Percentiles rank a stretch among this genome's conserved stretches.
phyloP scores from a whole-genome alignment of 2,113 vertebrate species.

The Butorides virescens region DNA sequence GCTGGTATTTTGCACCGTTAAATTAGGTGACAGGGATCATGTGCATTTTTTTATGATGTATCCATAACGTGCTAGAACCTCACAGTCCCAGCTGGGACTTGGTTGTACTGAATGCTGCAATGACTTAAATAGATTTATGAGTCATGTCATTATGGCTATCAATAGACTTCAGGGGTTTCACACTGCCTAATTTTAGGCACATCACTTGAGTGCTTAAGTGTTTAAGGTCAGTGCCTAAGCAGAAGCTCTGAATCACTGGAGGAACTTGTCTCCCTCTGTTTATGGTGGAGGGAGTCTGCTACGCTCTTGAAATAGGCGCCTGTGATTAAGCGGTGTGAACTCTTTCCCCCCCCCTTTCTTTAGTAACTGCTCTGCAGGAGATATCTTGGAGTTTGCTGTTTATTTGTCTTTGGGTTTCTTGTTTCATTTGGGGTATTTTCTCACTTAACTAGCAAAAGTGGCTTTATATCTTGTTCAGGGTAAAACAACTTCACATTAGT shows the following conservation, averaged over 20 bases:
- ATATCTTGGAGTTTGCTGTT: not conserved
- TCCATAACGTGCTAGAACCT: not conserved
- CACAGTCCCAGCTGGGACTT: not conserved
- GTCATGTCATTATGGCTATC: not conserved
- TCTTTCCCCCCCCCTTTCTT: fast-evolving
- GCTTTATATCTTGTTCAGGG: not conserved
- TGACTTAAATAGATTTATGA: not conserved
- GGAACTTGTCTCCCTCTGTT: not conserved
- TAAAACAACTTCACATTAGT: not conserved
- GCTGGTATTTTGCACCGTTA: not conserved
- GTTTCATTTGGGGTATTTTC: not conserved
- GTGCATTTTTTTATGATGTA: not conserved
- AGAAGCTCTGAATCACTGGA: not conserved
- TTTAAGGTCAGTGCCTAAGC: not conserved
- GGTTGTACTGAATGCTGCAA: not conserved
- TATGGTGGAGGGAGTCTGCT: not conserved
- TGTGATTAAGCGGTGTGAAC: not conserved
- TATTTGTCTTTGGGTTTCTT: not conserved
- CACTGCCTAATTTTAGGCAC: not conserved
- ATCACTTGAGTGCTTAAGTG: not conserved
- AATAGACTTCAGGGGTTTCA: not conserved
- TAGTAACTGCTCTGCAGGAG: not conserved
- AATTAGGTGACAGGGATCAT: not conserved
- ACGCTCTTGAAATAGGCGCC: not conserved
- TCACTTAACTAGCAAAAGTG: not conserved